phyloP scores from a whole-genome alignment of 2,797 vertebrate genomes.

The Ataeniobius toweri region DNA sequence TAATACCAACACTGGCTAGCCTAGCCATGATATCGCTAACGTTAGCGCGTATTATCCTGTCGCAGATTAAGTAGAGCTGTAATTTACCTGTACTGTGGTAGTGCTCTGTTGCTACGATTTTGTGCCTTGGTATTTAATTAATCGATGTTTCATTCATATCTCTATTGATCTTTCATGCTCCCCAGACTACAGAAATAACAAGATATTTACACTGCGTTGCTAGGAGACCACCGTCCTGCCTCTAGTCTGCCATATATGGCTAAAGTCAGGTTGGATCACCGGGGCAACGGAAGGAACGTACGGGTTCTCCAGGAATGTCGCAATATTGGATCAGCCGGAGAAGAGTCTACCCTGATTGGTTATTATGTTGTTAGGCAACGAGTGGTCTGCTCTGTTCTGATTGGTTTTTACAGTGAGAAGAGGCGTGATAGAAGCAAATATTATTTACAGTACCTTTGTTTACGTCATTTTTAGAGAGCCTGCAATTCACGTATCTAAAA shows the following conservation, averaged over 20 bases:
- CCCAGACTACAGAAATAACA: too few relatives aligned
- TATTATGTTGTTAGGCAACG: neutral
- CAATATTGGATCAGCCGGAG: neutral
- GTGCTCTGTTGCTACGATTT: neutral
- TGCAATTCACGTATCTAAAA: neutral
- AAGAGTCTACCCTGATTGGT: neutral
- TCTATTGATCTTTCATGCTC: neutral
- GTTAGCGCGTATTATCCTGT: constrained; percentile 41
- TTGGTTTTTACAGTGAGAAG: constrained; percentile 50
- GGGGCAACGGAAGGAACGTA: neutral
- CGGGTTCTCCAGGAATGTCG: too few relatives aligned
- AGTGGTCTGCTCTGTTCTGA: constrained; percentile 42
- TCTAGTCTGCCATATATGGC: constrained; percentile 26
- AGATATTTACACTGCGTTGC: constrained; percentile 75
- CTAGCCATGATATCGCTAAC: constrained; percentile 19
- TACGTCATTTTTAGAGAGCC: neutral
- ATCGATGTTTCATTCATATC: constrained; percentile 43
- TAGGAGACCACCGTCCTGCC: constrained; percentile 56
- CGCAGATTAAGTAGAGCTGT: neutral
- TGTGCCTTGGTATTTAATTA: constrained; percentile 12
- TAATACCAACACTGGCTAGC: constrained; percentile 21
- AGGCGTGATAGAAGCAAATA: neutral
- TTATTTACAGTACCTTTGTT: neutral
- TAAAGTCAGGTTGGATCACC: neutral
- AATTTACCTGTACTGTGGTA: constrained; percentile 50